Evolutionary conservation across 1,140 invertebrate genomes (phyloP), one percentile per base, ranked within the genome.

Genomic region (Drosophila busckii): DNA sequence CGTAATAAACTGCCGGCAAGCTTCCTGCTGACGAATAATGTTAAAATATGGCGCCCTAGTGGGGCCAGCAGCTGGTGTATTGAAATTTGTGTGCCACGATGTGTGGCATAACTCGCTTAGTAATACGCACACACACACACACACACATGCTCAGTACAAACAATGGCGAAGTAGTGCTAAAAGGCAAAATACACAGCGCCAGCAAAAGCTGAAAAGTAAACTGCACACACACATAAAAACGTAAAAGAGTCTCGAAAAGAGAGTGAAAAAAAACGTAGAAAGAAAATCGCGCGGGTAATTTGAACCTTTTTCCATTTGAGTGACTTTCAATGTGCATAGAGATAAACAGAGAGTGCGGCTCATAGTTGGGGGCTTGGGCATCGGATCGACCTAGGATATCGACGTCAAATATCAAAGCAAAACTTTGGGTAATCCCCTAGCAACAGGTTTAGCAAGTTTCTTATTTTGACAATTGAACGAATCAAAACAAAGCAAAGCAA

Each of bases 391-490:
- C 58, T 67, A 62, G 53, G 48, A 58, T 49, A 56, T n/a, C n/a
- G 50, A 82, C 75, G 75, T 82, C 76, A 67, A 82, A 82, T 82
- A 83, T 82, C 75, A 82, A 82, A 83, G 75, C 35, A 26, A 71
- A 80, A 80, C 40, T 71, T 71, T 52, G 55, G 68, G 65, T 70
- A 82, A 82, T 70, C 70, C 75, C 65, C 40, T 82, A 45, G 75
- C 75, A 82, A 82, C 75, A 82, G 75, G 75, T 82, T n/a, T 82
- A 67, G 58, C 63, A 80, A 55, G 75, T 53, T 69, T 69, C n/a
- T 65, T 66, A 75, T 82, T 82, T 82, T 73, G 73, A 82, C 73
- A 82, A 68, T 52, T 55, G 58, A 59, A 42, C 46, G 40, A 50
- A 32, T 15, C 38, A 23, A 46, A 52, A 40, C 26, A 28, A 29